Evolutionary conservation across 2,888 invertebrate genomes (phyloP).

Genomic region (Clostera curtula): DNA sequence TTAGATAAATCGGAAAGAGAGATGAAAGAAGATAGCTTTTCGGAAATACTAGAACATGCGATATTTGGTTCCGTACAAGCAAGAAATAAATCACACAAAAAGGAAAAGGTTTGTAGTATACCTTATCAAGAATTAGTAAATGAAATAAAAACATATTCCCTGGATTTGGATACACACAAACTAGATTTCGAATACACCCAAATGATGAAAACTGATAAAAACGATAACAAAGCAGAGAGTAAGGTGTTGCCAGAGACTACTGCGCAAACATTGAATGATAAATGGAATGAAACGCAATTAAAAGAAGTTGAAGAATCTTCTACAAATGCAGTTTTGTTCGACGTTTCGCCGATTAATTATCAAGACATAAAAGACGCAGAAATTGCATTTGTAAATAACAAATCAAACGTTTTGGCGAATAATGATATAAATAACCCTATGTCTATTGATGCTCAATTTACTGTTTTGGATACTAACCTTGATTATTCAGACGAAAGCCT

Average conservation of each 20-base stretch:
- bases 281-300: too few relatives aligned
- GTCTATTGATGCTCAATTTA: too few relatives aligned
- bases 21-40: constrained; percentile 27
- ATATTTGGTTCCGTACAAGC: constrained; percentile 79
- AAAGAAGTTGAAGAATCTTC: constrained; percentile 3
- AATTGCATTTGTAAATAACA: neutral
- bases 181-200: constrained; percentile 48
- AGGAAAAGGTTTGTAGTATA: constrained; percentile 23
- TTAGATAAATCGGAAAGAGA: too few relatives aligned
- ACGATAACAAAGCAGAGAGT: constrained; percentile 4
- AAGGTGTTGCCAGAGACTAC: neutral
- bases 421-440: too few relatives aligned
- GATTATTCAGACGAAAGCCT: too few relatives aligned
- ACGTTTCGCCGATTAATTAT: too few relatives aligned
- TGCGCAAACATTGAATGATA: too few relatives aligned
- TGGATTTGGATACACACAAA: constrained; percentile 42
- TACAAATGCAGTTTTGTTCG: too few relatives aligned
- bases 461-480: too few relatives aligned
- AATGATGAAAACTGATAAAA: constrained; percentile 25
- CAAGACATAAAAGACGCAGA: constrained; percentile 7
- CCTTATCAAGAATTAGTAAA: constrained; percentile 48
- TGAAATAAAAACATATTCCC: constrained; percentile 52
- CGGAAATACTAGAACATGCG: constrained; percentile 61
- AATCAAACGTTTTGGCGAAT: too few relatives aligned
- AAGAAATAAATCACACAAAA: constrained; percentile 40